Evolutionary conservation across 2,888 invertebrate genomes (phyloP), one percentile per base, ranked within the genome.

Genomic region (Stenotaenia linearis): DNA sequence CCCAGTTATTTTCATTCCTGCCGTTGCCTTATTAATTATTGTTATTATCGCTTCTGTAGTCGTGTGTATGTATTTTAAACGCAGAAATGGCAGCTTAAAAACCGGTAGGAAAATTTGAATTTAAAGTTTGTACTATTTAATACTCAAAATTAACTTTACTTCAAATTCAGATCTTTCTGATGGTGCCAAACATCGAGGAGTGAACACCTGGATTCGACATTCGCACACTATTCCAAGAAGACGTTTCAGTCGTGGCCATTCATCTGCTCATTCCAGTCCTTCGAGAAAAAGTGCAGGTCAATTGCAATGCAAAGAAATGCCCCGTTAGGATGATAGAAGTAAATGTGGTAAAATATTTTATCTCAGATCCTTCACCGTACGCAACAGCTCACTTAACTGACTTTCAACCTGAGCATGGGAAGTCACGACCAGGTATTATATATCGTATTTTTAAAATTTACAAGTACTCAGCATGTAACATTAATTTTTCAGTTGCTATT

Each of bases 201-300:
- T 77, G 2, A 77, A 77, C 45, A 77, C 77, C 0, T 77, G 77
- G 77, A 77, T 77, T n/a, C 77, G 40, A 77, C 28, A 23, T 61
- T 25, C 25, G 5, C 61, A 61, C 61, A 61, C 61, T 3, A 23
- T 61, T 12, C 61, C 61, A 9, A 23, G 61, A 28, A 28, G 61
- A 9, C 61, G 61, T 28, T 61, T 61, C 23, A 61, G 61, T 28
- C 45, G 45, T 45, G 37, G 37, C 37, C 45, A 45, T 6, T 45
- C 45, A 1, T 45, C 45, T 5, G n/a, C 45, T n/a, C 61, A 61
- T 61, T 25, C 61, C 15, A 61, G 25, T 61, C 61, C 28, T 61
- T 28, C 61, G 25, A 7, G 61, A 61, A 61, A 28, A 28, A 28
- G 61, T 9, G 25, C 61, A 23, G 61, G 61, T 61, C 37, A 37